A percentile compares a stretch with the other conserved stretches of the same genome.
phyloP scores from a whole-genome alignment of 2,888 invertebrate genomes.

The Xestoiulus laeticollis region DNA sequence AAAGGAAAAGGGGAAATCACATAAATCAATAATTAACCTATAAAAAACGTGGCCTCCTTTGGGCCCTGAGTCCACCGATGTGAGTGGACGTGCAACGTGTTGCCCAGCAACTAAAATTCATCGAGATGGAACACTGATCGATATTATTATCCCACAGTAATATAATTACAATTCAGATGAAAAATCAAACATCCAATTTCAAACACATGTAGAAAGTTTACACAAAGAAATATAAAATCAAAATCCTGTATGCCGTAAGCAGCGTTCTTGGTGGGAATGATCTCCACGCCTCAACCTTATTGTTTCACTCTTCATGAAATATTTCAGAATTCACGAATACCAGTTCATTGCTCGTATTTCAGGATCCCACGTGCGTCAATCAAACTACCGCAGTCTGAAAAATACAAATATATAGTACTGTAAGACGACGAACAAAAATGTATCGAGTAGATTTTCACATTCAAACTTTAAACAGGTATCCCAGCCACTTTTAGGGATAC shows the following conservation, averaged over 20 bases:
- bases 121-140: background rate
- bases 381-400: constrained; percentile 40
- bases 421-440: background rate
- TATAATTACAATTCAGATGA: constrained; percentile 40
- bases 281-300: background rate
- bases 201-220: constrained; percentile 32
- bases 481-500: too few relatives aligned
- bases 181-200: constrained; percentile 8
- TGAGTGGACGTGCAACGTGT: background rate
- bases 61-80: background rate
- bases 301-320: background rate
- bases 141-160: background rate
- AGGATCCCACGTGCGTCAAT: background rate
- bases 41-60: background rate
- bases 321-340: background rate
- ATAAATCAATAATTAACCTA: constrained; percentile 47
- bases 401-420: background rate
- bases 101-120: constrained; percentile 48
- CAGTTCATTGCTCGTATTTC: background rate
- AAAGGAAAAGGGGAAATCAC: background rate
- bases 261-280: background rate
- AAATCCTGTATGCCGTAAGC: constrained; percentile 25
- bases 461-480: background rate
- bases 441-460: background rate
- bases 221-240: constrained; percentile 43